Conservation (phyloP, 2,113 vertebrate genomes). For the Ophthalmolycus amberensis region DNA sequence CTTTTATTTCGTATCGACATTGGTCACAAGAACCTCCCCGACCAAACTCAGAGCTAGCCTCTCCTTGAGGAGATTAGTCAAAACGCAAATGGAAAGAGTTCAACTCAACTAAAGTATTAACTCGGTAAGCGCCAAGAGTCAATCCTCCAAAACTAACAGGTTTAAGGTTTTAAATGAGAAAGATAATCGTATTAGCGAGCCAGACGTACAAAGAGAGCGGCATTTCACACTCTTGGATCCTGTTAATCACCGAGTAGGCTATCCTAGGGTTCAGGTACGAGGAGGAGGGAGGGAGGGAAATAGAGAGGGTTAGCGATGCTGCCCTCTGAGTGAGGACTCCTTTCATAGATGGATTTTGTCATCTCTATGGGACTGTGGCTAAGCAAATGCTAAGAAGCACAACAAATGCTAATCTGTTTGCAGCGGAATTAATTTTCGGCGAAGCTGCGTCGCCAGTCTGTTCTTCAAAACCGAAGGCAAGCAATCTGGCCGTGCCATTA, state of each 20-base stretch:
- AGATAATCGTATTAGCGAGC: slow-evolving; percentile 81
- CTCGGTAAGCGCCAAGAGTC: slow-evolving; percentile 75
- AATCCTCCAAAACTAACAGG: slow-evolving; percentile 83
- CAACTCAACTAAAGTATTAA: slow-evolving; percentile 73
- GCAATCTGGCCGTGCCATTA: slow-evolving; percentile 44
- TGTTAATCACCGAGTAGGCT: slow-evolving; percentile 74
- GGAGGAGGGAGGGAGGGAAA: slow-evolving; percentile 24
- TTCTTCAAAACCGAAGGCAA: slow-evolving; percentile 27
- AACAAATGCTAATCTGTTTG: slow-evolving; percentile 61
- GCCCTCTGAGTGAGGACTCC: slow-evolving; percentile 52
- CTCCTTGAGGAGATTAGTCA: slow-evolving; percentile 52
- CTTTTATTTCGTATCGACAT: not conserved
- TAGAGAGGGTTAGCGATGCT: slow-evolving; percentile 12
- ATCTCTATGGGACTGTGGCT: slow-evolving; percentile 41
- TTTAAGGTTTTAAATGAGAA: slow-evolving; percentile 81
- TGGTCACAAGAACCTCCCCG: slow-evolving; percentile 11
- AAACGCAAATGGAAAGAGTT: slow-evolving; percentile 59
- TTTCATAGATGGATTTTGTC: slow-evolving; percentile 47
- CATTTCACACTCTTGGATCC: slow-evolving; percentile 74
- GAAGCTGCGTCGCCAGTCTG: slow-evolving; percentile 30
- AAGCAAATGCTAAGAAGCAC: slow-evolving; percentile 59
- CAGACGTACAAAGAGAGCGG: slow-evolving; percentile 70
- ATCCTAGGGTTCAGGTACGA: slow-evolving; percentile 70
- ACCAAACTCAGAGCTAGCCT: slow-evolving; percentile 17
- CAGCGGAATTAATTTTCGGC: slow-evolving; percentile 49